phyloP scores from a whole-genome alignment of 2,888 invertebrate genomes.

The Campoletis raptor region DNA sequence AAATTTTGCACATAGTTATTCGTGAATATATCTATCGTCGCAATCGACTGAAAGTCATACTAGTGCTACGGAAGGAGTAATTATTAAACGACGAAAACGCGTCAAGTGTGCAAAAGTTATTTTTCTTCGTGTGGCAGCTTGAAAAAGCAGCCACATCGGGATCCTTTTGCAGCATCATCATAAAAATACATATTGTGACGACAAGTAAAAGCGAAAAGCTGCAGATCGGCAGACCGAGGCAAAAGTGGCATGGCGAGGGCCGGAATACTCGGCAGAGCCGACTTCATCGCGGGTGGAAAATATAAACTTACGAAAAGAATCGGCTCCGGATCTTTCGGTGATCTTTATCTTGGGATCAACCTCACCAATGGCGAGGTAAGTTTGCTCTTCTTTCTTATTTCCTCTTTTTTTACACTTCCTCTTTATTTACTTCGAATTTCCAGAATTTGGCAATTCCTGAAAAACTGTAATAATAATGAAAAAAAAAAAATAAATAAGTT shows the following conservation, averaged over 20 bases:
- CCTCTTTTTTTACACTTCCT: not conserved
- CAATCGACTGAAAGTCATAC: not conserved
- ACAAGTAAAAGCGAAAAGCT: constrained; percentile 51
- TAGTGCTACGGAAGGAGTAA: not conserved
- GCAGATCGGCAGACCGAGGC: constrained; percentile 56
- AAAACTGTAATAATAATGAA: not conserved
- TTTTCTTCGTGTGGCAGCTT: constrained; percentile 52
- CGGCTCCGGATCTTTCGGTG: constrained; percentile 99
- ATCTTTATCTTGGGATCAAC: constrained; percentile 98
- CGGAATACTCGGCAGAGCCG: constrained; percentile 85
- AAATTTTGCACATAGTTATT: not conserved
- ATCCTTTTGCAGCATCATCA: constrained; percentile 25
- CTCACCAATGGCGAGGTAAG: constrained; percentile 95
- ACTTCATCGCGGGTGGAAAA: constrained; percentile 95
- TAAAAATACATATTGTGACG: constrained; percentile 38
- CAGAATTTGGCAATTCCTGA: not conserved
- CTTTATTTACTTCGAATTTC: not conserved
- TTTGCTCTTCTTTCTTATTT: constrained; percentile 16
- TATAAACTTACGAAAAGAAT: constrained; percentile 97
- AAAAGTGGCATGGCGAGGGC: constrained; percentile 76
- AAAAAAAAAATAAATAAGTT: not conserved
- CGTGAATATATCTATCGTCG: not conserved
- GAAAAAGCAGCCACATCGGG: constrained; percentile 44
- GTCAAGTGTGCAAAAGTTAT: not conserved
- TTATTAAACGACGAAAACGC: constrained; percentile 5